Evolutionary conservation across 1,140 invertebrate species (phyloP).

Genomic region (Neotoxoptera formosana): DNA sequence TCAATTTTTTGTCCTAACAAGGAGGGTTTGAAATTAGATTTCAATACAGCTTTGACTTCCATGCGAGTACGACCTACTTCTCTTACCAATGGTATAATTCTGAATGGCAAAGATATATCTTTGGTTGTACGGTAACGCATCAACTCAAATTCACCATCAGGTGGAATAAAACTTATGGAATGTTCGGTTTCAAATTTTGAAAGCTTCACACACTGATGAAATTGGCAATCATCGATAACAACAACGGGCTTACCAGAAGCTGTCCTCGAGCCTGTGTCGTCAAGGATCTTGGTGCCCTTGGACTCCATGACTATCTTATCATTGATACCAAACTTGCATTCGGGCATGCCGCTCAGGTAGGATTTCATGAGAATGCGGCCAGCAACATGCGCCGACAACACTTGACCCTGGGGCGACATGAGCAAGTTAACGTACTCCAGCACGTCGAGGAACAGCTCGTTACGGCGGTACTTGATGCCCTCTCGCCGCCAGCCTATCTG

Average conservation of each 20-base stretch:
- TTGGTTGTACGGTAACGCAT: conserved; percentile 99
- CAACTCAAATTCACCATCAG: conserved; percentile 99
- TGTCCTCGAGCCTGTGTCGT: conserved; percentile 70
- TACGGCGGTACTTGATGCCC: conserved; percentile 98
- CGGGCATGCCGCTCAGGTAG: conserved; percentile 99
- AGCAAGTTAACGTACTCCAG: conserved; percentile 99
- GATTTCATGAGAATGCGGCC: conserved; percentile 99
- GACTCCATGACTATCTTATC: conserved; percentile 99
- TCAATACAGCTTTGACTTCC: conserved; percentile 99
- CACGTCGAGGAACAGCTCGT: conserved; percentile 99
- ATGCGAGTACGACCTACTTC: conserved; percentile 99
- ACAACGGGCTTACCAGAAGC: conserved; percentile 93
- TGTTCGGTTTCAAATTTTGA: conserved; percentile 99
- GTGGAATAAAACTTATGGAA: conserved; percentile 99
- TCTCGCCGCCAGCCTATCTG: conserved; percentile 99
- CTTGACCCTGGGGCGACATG: conserved; percentile 99
- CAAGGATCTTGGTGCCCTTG: conserved; percentile 76
- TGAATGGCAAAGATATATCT: conserved; percentile 98
- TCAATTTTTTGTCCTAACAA: conserved; percentile 99
- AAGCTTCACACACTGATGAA: conserved; percentile 99
- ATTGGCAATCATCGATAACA: conserved; percentile 99
- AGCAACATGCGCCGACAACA: conserved; percentile 97
- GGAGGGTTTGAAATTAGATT: conserved; percentile 99
- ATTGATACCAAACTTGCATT: conserved; percentile 99
- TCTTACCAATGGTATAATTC: conserved; percentile 96